Percentiles rank a stretch among this genome's conserved stretches.
phyloP scores from a whole-genome alignment of 2,797 vertebrate species.

The Petrocephalus schoutedeni region DNA sequence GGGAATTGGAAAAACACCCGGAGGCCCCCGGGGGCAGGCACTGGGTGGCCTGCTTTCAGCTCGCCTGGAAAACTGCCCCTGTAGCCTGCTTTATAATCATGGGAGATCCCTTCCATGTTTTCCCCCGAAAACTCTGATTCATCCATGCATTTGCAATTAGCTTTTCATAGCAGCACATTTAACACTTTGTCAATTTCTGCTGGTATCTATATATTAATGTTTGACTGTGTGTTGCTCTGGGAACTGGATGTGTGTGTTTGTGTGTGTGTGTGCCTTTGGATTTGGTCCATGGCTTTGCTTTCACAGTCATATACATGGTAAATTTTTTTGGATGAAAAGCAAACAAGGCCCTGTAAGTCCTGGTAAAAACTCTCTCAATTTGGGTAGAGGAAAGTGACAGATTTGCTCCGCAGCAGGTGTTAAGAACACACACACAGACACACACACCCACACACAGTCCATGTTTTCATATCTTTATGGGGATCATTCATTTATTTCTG shows the following conservation, averaged over 20 bases:
- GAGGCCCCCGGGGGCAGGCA: not conserved
- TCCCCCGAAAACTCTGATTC: not conserved
- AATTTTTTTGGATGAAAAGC: constrained; percentile 2
- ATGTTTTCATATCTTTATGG: too few species aligned
- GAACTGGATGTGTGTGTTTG: not conserved
- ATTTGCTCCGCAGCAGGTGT: not conserved
- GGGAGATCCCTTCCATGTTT: not conserved
- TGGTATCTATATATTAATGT: not conserved
- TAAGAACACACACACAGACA: not conserved
- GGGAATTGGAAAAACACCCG: not conserved
- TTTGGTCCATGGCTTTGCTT: not conserved
- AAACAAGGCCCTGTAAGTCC: not conserved
- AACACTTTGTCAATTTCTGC: not conserved
- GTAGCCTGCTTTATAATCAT: not conserved
- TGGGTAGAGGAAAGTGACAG: not conserved
- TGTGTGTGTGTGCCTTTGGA: not conserved
- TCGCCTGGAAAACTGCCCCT: not conserved
- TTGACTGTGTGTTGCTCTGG: not conserved
- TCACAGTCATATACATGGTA: not conserved
- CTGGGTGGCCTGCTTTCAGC: constrained; percentile 1
- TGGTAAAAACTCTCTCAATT: not conserved
- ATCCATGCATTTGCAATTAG: not conserved
- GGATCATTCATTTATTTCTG: too few species aligned
- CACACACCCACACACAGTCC: not conserved
- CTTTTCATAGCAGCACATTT: not conserved